A percentile compares a stretch with the other conserved stretches of the same genome.
phyloP scores from a whole-genome alignment of 2,113 vertebrate genomes.

The Phodopus roborovskii region DNA sequence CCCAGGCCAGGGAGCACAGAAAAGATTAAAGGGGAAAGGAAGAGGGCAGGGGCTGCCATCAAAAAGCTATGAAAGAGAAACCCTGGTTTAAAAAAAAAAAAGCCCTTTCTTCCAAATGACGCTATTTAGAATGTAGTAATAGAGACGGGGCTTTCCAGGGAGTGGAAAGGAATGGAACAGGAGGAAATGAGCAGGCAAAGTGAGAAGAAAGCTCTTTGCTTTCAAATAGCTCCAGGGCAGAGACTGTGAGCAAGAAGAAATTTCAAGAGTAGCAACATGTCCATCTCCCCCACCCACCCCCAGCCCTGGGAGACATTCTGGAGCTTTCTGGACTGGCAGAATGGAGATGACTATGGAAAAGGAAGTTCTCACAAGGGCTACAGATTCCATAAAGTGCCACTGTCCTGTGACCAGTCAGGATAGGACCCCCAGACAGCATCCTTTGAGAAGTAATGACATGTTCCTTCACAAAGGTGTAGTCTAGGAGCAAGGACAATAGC shows the following conservation, averaged over 20 bases:
- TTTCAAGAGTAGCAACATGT: neutral
- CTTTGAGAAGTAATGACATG: neutral
- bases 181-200: conserved; percentile 19
- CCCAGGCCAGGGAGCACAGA: conserved; percentile 45
- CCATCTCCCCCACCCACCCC: neutral
- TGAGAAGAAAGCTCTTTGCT: conserved; percentile 43
- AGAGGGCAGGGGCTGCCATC: conserved; percentile 19
- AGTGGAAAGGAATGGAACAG: conserved; percentile 25
- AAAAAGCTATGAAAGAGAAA: conserved; percentile 31
- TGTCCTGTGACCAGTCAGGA: neutral
- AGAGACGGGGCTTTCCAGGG: conserved; percentile 62
- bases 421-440: neutral
- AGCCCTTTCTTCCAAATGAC: conserved; percentile 60
- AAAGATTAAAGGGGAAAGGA: conserved; percentile 38
- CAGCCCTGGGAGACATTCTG: neutral
- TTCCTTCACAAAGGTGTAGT: neutral
- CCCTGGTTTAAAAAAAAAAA: conserved; percentile 59
- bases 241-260: neutral
- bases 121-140: conserved; percentile 61
- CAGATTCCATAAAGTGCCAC: neutral
- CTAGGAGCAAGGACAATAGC: neutral
- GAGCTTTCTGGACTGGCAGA: neutral
- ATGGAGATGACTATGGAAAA: neutral
- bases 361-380: neutral
- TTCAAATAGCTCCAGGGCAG: conserved; percentile 38